Evolutionary conservation across 2,888 invertebrate genomes (phyloP), one percentile per base, ranked within the genome.

Genomic region (Agriopis aurantiaria): DNA sequence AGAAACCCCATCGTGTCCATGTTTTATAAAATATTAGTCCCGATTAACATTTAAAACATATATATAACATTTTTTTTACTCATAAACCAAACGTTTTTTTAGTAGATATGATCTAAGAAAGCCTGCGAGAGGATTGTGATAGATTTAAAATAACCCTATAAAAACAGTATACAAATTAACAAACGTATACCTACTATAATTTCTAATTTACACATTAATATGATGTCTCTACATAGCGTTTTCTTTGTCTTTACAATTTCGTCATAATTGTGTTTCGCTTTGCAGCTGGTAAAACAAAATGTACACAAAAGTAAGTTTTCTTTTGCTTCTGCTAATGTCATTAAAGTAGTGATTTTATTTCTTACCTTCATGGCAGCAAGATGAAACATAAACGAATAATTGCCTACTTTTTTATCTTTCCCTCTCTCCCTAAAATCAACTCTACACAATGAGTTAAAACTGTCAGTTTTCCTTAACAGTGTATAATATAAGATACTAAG

Each of bases 231-330:
- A 57, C 11, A 57, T 8, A 17, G 10, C 9, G 48, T 23, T 11
- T n/a, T 23, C 11, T 46, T 33, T 58, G 3, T 46, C 3, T 46
- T 8, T n/a, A 23, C 23, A n/a, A 33, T 58, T 23, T 23, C 46
- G 41, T 23, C 58, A 46, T 33, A 33, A 33, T 48, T 48, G n/a
- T 57, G 0, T 57, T 46, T 58, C 46, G 48, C 23, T 58, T 11
- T 33, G 23, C 58, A 58, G 46, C 58, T 58, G 58, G 3, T 33
- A 58, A 58, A 58, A 58, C 58, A 58, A 58, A 56, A 49, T n/a
- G 48, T n/a, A 12, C 9, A 41, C 41, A 41, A 41, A 7, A 8
- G 56, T 53, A 53, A 14, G 12, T 43, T 41, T 56, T 43, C 43
- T 53, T 33, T 33, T 33, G 33, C 33, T 33, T 33, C 4, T 33